Evolutionary conservation across 1,140 invertebrate genomes (phyloP).

Genomic region (Macrobrachium nipponense): DNA sequence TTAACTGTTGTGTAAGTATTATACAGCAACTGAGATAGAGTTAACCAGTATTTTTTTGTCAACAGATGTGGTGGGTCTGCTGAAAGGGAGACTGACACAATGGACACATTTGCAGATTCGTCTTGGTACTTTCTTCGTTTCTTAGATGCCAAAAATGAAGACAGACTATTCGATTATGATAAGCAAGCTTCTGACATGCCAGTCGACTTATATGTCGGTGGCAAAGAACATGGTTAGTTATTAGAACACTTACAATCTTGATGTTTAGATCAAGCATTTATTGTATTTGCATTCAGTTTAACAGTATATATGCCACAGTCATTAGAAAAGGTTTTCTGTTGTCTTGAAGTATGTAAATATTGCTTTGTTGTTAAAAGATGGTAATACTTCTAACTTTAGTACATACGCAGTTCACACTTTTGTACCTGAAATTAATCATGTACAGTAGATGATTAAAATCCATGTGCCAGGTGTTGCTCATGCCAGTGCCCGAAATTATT

Average conservation of each 20-base stretch:
- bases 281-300: too few species aligned
- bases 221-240: constrained; percentile 92
- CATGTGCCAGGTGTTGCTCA: too few species aligned
- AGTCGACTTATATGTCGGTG: constrained; percentile 96
- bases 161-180: constrained; percentile 78
- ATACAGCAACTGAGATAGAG: too few species aligned
- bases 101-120: constrained; percentile 99
- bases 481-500: too few species aligned
- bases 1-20: too few species aligned
- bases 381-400: too few species aligned
- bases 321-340: not conserved
- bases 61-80: constrained; percentile 77
- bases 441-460: too few species aligned
- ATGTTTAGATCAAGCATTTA: not conserved
- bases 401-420: too few species aligned
- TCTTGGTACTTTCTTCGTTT: constrained; percentile 98
- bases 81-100: constrained; percentile 92
- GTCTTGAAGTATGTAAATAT: too few species aligned
- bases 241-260: constrained; percentile 16
- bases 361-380: too few species aligned
- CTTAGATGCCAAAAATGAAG: constrained; percentile 84
- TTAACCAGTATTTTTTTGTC: not conserved
- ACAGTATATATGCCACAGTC: not conserved
- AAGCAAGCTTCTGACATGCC: constrained; percentile 75
- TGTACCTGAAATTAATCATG: too few species aligned